Conservation (phyloP, 2,888 invertebrate species). For the Heliconius ismenius region DNA sequence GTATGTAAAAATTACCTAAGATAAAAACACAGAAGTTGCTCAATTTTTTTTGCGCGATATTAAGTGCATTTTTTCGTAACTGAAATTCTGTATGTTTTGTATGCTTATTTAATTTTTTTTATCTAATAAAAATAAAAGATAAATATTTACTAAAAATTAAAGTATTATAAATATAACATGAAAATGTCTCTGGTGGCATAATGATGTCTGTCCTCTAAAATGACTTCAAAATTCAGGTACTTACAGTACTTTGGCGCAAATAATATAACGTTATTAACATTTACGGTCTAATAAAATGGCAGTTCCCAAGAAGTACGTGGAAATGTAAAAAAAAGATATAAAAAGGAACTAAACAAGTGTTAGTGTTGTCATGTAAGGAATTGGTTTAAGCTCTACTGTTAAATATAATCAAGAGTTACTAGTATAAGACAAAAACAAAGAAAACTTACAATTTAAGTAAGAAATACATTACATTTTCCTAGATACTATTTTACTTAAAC, state of each 20-base stretch:
- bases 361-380: neutral
- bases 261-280: neutral
- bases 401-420: neutral
- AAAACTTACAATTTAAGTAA: no score
- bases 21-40: neutral
- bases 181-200: neutral
- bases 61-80: no score
- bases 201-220: neutral
- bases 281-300: neutral
- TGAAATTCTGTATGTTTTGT: no score
- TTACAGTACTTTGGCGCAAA: neutral
- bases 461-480: no score
- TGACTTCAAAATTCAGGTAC: neutral
- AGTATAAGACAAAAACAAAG: neutral
- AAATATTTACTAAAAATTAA: no score
- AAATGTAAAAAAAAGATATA: neutral
- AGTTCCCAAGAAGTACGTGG: neutral
- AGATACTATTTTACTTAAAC: no score
- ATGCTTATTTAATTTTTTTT: no score
- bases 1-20: neutral
- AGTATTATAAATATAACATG: neutral
- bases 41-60: neutral
- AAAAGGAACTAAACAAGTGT: neutral
- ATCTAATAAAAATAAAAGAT: no score
- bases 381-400: neutral